phyloP scores from a whole-genome alignment of 2,113 vertebrate species.

The Ia io region DNA sequence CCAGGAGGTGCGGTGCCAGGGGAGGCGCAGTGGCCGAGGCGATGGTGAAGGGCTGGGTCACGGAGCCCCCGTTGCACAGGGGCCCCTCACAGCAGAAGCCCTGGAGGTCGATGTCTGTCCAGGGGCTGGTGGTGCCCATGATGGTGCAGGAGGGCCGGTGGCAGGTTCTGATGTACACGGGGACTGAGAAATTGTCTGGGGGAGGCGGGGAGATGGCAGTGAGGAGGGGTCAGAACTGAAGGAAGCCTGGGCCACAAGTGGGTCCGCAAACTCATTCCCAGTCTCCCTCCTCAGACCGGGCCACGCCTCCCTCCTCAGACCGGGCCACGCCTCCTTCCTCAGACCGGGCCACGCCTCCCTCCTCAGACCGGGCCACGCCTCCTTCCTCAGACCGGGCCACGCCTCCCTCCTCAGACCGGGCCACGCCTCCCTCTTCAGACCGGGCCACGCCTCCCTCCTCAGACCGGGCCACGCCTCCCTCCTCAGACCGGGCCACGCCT shows the following conservation, averaged over 20 bases:
- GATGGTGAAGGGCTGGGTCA: neutral
- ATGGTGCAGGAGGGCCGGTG: constrained; percentile 49
- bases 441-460: no score
- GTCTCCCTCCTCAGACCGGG: neutral
- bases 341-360: neutral
- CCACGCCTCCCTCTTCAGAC: no score
- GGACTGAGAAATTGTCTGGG: constrained; percentile 63
- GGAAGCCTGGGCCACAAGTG: neutral
- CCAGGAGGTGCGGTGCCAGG: fast-evolving
- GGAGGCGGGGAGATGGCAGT: no score
- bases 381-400: neutral
- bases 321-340: neutral
- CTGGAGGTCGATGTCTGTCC: constrained; percentile 66
- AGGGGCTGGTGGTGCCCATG: constrained; percentile 67
- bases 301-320: neutral
- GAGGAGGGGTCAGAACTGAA: neutral
- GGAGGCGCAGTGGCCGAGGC: fast-evolving
- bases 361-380: neutral
- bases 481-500: no score
- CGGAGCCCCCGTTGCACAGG: neutral
- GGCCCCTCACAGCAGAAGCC: constrained; percentile 58
- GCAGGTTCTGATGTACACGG: constrained; percentile 63
- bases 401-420: neutral
- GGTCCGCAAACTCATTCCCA: neutral
- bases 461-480: no score